Evolutionary conservation across 2,113 vertebrate genomes (phyloP).

Genomic region (Dromas ardeola): DNA sequence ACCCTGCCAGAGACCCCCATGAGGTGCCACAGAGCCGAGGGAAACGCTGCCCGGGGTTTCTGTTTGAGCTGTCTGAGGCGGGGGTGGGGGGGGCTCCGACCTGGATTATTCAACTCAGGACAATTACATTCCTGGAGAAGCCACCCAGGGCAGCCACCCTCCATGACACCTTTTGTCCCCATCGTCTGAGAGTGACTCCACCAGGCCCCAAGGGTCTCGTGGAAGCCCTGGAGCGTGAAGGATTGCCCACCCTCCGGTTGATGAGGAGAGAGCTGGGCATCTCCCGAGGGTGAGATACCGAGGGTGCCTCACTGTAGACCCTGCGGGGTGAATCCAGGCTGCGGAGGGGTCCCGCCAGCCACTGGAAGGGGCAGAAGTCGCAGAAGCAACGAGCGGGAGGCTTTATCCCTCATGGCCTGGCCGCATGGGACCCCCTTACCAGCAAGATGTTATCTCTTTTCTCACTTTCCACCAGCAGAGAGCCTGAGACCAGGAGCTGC

Average conservation of each 20-base stretch:
- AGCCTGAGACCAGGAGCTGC: constrained; percentile 58
- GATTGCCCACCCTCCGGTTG: neutral
- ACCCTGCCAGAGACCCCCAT: neutral
- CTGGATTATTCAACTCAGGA: fast-evolving
- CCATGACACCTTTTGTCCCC: neutral
- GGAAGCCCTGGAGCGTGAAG: neutral
- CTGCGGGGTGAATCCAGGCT: neutral
- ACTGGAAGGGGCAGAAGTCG: neutral
- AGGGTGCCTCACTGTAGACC: neutral
- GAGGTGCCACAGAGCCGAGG: fast-evolving
- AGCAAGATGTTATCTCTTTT: constrained; percentile 16
- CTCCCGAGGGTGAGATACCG: fast-evolving
- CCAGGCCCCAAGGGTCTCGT: fast-evolving
- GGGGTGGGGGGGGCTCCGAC: neutral
- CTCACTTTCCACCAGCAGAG: constrained; percentile 48
- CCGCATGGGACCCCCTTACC: neutral
- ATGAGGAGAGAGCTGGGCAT: neutral
- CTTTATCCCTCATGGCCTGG: neutral
- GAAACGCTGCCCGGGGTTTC: neutral
- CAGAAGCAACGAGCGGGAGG: fast-evolving
- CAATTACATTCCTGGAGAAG: neutral
- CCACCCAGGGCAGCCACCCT: fast-evolving
- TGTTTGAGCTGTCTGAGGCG: neutral
- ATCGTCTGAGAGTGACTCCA: neutral
- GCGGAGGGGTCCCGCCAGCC: too few relatives aligned